These are phyloP conservation scores for Syrrhaptes paradoxus DNA, from an alignment of 2,113 vertebrate species.

Conservation along the genomic window DNA sequence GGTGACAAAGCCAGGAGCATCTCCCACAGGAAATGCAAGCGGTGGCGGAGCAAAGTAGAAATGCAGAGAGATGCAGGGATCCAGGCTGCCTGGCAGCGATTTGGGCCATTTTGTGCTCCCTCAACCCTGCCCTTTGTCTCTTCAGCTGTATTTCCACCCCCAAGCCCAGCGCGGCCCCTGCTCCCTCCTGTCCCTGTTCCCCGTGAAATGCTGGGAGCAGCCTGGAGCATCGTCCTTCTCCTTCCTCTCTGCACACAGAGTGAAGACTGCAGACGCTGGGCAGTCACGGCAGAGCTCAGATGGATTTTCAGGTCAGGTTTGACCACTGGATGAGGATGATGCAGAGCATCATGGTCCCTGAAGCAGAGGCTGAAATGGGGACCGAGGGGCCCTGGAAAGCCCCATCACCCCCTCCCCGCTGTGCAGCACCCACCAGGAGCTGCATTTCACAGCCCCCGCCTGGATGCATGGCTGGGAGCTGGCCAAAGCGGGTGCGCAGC, in stretches of 20 bases:
- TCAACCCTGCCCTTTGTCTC: neutral
- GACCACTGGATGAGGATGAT: neutral
- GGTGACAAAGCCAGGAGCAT: neutral
- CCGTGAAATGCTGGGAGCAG: neutral
- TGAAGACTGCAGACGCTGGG: neutral
- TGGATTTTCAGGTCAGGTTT: neutral
- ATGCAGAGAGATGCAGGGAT: neutral
- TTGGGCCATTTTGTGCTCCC: neutral
- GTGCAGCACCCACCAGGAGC: neutral
- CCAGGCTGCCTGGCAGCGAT: neutral
- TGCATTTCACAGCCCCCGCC: fast-evolving
- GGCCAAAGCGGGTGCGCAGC: fast-evolving
- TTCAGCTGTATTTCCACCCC: neutral
- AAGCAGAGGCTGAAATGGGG: neutral
- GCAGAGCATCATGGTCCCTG: neutral
- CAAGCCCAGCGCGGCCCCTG: neutral
- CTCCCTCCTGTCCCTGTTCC: neutral
- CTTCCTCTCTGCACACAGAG: neutral
- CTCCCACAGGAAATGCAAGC: neutral
- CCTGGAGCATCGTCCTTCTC: neutral
- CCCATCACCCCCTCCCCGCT: fast-evolving
- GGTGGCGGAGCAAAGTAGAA: neutral
- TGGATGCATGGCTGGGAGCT: neutral
- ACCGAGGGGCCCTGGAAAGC: neutral
- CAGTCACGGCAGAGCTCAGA: neutral